A percentile compares a stretch with the other conserved stretches of the same genome.
Evolutionary conservation across 30 jellyfish, hydroid and myxozoan genomes (phyloP).

Genomic region (Mastigias papua): DNA sequence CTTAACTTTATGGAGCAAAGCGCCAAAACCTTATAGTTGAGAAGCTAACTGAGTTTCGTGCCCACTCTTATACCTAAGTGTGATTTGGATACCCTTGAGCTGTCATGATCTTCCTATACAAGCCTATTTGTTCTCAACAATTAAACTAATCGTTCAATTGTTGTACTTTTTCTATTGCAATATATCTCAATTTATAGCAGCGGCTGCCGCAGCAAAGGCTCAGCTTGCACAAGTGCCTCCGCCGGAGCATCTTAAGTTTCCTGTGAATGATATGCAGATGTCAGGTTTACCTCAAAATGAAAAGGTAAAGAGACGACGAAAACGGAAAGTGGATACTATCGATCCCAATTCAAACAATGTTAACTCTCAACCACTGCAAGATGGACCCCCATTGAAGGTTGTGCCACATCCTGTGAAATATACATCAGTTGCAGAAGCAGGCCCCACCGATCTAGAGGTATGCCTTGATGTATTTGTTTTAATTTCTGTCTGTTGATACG

Average conservation of each 20-base stretch:
- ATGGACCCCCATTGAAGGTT: constrained; percentile 65
- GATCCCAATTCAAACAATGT: constrained; percentile 1
- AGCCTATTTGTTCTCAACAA: too few species aligned
- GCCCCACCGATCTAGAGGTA: constrained; percentile 47
- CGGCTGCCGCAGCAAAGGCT: constrained; percentile 73
- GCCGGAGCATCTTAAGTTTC: constrained; percentile 66
- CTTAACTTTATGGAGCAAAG: too few species aligned
- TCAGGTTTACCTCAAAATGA: constrained; percentile 40
- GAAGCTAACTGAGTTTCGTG: too few species aligned
- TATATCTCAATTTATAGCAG: constrained; percentile 6
- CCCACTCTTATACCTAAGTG: too few species aligned
- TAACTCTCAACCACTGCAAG: constrained; percentile 13
- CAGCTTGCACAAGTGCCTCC: constrained; percentile 75
- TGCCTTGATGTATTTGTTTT: background rate
- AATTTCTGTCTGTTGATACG: too few species aligned
- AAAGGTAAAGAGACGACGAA: constrained; percentile 53
- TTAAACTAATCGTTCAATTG: background rate
- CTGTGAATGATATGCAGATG: constrained; percentile 51
- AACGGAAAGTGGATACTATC: constrained; percentile 53
- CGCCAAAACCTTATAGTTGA: too few species aligned
- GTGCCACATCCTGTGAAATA: constrained; percentile 68
- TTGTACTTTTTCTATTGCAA: background rate
- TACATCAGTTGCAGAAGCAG: constrained; percentile 25
- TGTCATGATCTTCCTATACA: too few species aligned
- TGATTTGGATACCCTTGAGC: too few species aligned